These are phyloP conservation scores for Rhabdomys dilectus DNA, from an alignment of 2,113 vertebrate species.

Conservation along the genomic window DNA sequence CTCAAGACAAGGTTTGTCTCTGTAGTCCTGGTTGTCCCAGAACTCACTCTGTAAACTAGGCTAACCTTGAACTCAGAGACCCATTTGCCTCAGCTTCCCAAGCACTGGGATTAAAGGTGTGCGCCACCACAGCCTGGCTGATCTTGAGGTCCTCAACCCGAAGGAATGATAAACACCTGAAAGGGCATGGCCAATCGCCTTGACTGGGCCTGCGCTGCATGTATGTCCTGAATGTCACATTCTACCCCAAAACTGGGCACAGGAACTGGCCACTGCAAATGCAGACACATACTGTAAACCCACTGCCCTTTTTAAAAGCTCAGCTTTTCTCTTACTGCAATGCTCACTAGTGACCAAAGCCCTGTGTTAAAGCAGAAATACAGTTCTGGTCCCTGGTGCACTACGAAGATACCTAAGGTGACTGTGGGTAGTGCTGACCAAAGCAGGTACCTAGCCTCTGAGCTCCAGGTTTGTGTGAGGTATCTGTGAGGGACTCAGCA, in stretches of 20 bases:
- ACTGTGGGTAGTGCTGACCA: fast-evolving
- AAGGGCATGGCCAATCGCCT: too few relatives aligned
- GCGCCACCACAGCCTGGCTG: neutral
- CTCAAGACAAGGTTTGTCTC: neutral
- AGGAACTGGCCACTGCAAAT: neutral
- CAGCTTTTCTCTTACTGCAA: neutral
- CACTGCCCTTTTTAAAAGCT: neutral
- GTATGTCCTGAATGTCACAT: neutral
- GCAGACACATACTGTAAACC: neutral
- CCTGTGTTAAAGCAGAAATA: neutral
- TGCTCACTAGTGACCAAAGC: neutral
- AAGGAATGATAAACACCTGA: neutral
- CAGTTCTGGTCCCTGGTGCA: neutral
- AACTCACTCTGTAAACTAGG: neutral
- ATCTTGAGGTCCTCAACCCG: neutral
- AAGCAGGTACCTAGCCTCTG: neutral
- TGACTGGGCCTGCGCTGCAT: neutral
- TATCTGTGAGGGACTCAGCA: neutral
- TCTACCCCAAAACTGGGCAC: neutral
- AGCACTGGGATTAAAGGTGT: neutral
- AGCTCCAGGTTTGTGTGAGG: neutral
- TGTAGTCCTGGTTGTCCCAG: neutral
- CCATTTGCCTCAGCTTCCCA: neutral
- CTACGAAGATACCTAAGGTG: neutral
- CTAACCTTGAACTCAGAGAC: neutral